These are phyloP conservation scores for Thaleichthys pacificus DNA, from an alignment of 2,797 vertebrate genomes.

Conservation along the genomic window DNA sequence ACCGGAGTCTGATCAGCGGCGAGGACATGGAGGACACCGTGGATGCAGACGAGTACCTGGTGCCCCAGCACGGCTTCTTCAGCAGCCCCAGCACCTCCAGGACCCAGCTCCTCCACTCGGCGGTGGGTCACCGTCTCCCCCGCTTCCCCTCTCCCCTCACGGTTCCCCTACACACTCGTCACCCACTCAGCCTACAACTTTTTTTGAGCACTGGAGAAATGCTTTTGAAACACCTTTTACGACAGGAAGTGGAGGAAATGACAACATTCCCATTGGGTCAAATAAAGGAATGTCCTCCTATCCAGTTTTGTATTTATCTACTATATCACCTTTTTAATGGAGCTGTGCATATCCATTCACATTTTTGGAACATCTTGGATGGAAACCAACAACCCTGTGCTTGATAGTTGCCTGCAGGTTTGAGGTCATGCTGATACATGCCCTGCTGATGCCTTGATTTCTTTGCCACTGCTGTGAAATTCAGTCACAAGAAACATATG, in stretches of 20 bases:
- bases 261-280: neutral
- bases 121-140: constrained; percentile 68
- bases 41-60: constrained; percentile 92
- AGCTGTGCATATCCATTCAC: constrained; percentile 28
- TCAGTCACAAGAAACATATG: neutral
- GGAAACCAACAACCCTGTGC: constrained; percentile 16
- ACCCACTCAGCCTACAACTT: neutral
- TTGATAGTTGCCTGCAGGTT: constrained; percentile 26
- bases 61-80: constrained; percentile 93
- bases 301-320: neutral
- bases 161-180: neutral
- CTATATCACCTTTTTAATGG: constrained; percentile 27
- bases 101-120: constrained; percentile 85
- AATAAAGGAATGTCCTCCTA: neutral
- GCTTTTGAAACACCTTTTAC: neutral
- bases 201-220: too few species aligned
- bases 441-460: neutral
- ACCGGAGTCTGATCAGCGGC: constrained; percentile 86
- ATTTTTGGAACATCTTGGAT: neutral
- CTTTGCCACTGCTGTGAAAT: constrained; percentile 12
- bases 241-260: neutral
- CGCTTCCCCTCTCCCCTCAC: neutral
- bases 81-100: constrained; percentile 89
- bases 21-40: constrained; percentile 91
- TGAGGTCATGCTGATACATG: constrained; percentile 21